Evolutionary conservation across 2,888 invertebrate species (phyloP), one percentile per base, ranked within the genome.

Genomic region (Tetropium fuscum): DNA sequence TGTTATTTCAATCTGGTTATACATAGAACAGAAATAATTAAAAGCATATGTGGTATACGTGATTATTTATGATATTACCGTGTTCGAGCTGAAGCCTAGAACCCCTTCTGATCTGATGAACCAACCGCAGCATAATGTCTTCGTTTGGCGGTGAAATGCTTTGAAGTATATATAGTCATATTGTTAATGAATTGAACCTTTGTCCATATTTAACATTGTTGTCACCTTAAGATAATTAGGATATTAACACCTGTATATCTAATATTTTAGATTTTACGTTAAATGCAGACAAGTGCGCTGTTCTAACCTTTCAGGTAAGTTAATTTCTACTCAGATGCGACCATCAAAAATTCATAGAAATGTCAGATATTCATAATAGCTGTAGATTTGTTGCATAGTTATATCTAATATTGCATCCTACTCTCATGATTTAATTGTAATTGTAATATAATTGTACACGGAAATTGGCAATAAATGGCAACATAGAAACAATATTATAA

Each of bases 31-130:
- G 49, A 49, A 57, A 74, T 75, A 76, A 76, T 74, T 74, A 75
- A 72, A 74, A 75, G 70, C 75, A 75, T 70, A 68, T 74, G 75
- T 73, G 68, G 32, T 48, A 36, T 41, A 22, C 30, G 58, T 53
- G 36, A 58, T 58, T 53, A 58, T 58, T 58, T 53, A 58, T 53
- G 32, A 34, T 53, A 58, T 58, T 58, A 72, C 66, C 69, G 66
- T 55, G 62, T 66, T 67, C 64, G 56, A 60, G 51, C 64, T 65
- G 66, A 67, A 67, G 63, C 64, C 61, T 66, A 64, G 71, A 72
- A 71, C 72, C 72, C 74, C 68, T 73, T 69, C 63, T 54, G 51
- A 66, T 69, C 63, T 54, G 51, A 66, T 56, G 66, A 63, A 66
- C 44, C 44, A 44, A 67, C 69, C 66, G 68, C 65, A 55, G 60